Conservation (phyloP, 2,113 vertebrate species). For the Melierax canorus region DNA sequence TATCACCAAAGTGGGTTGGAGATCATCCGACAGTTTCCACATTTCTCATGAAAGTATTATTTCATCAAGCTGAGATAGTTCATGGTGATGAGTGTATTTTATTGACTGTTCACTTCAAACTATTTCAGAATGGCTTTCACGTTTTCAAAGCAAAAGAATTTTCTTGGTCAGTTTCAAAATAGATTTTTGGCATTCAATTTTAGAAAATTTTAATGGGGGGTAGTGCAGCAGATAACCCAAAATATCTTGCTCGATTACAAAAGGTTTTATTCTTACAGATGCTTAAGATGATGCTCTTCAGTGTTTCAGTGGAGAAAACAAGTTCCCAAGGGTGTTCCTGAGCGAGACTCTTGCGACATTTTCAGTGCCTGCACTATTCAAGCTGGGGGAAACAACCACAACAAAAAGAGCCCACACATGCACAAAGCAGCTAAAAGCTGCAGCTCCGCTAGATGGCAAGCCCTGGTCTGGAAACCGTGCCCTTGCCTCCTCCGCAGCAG, state of each 20-base stretch:
- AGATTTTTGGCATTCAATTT: background rate
- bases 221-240: background rate
- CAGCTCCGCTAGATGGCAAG: background rate
- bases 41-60: background rate
- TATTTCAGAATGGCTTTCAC: background rate
- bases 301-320: background rate
- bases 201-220: background rate
- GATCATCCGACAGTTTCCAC: background rate
- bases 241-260: background rate
- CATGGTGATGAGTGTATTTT: background rate
- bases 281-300: background rate
- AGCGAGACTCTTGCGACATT: background rate
- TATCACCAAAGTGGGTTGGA: background rate
- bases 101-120: background rate
- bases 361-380: background rate
- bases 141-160: background rate
- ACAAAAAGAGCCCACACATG: slow-evolving; percentile 10
- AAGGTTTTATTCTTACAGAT: background rate
- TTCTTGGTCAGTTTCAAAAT: background rate
- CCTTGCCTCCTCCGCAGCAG: background rate
- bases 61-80: background rate
- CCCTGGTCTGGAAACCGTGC: background rate
- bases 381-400: background rate
- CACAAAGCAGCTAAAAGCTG: background rate
- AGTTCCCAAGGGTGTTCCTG: background rate